Base-by-base conservation (phyloP, 2,888 invertebrate genomes). In the Rapana venosa region DNA sequence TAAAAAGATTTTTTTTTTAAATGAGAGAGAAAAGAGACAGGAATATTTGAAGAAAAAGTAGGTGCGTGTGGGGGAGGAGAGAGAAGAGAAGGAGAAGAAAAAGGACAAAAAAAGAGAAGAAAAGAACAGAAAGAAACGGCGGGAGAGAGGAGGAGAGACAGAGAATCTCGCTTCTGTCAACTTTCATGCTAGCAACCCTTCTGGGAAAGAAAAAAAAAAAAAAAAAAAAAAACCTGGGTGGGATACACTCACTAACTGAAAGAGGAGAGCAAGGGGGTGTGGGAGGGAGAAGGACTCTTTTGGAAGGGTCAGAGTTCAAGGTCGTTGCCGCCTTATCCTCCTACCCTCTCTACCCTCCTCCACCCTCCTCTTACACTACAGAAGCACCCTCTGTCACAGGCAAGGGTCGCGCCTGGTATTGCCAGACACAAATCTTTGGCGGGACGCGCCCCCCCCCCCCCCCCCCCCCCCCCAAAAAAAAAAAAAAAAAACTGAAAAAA, bases 261-360 rank as follows among this genome's bases (percentile, higher is more conserved):
- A 36, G 56, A 22, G 35, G 32, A 36, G 35, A 32, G 32, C 26
- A 66, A 22, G 56, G 87, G 26, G 56, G 22, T 5, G 32, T 0
- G 36, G 35, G 22, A n/a, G 35, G 36, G 66, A 22, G 87, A 36
- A n/a, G 32, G 30, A 22, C 0, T 20, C 26, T 35, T 47, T 47
- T n/a, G 74, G 36, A 20, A 4, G 77, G 88, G 88, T 84, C 66
- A 88, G 36, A 36, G 84, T 35, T 88, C 84, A 88, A 87, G 87
- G 87, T 35, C 87, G 36, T 74, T n/a, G 20, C 58, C 17, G 15
- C 11, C 30, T 56, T 58, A 30, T 22, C 15, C 61, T 30, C 84
- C 30, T n/a, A 11, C 85, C 30, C 58, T 85, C 58, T 30, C 36
- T 22, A 6, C 36, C 79, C 17, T 26, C 26, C 81, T 47, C 47